Conservation (phyloP, 2,797 vertebrate species). For the Mallotus villosus region DNA sequence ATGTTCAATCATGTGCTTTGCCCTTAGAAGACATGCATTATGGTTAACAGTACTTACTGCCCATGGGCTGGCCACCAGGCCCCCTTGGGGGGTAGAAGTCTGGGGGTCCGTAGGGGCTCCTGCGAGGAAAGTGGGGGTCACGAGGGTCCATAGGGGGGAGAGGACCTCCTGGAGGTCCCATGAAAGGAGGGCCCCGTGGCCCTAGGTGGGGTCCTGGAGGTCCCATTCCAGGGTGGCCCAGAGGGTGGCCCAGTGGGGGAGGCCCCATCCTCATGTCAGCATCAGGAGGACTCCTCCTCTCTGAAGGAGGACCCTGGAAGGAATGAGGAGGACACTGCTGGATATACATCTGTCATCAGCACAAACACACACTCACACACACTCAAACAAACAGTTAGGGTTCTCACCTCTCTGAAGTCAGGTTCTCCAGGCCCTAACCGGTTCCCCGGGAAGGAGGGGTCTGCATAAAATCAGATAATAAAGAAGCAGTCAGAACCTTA, state of each 20-base stretch:
- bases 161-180: constrained; percentile 18
- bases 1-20: too few relatives aligned
- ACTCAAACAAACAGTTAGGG: not conserved
- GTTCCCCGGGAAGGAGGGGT: constrained; percentile 40
- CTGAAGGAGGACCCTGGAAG: constrained; percentile 29
- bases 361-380: not conserved
- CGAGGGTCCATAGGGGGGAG: constrained; percentile 40
- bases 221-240: constrained; percentile 9
- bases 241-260: constrained; percentile 4
- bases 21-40: too few relatives aligned
- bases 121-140: constrained; percentile 40
- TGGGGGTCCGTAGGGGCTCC: constrained; percentile 41
- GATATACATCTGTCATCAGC: not conserved
- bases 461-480: constrained; percentile 22
- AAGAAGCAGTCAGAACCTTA: not conserved
- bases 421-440: constrained; percentile 36
- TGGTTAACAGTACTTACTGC: constrained; percentile 36
- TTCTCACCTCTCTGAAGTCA: constrained; percentile 49
- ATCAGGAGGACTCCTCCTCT: constrained; percentile 36
- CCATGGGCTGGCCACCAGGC: constrained; percentile 38
- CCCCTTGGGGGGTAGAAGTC: constrained; percentile 49
- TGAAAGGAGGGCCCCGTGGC: constrained; percentile 13
- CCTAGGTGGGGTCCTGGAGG: constrained; percentile 22
- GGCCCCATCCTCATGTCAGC: constrained; percentile 41
- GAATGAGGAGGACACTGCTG: not conserved